Percentiles rank a stretch among this genome's conserved stretches.
These are phyloP conservation scores for Gastrophryne carolinensis DNA, from an alignment of 2,797 vertebrate species.

Conservation along the genomic window DNA sequence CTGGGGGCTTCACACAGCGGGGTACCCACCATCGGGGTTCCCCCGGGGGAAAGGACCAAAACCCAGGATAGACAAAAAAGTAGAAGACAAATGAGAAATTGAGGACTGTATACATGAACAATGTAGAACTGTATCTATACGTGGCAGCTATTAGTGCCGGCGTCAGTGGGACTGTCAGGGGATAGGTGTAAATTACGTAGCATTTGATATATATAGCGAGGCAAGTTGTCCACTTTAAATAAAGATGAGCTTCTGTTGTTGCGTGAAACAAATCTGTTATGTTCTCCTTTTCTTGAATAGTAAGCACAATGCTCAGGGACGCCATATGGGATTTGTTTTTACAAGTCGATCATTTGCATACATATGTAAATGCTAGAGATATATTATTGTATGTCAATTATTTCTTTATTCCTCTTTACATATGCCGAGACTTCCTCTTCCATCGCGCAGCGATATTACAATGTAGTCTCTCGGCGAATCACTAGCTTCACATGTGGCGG, in stretches of 20 bases:
- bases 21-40: too few relatives aligned
- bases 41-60: too few relatives aligned
- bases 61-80: too few relatives aligned
- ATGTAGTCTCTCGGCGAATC: neutral
- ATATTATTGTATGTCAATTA: constrained; percentile 49
- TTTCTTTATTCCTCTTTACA: constrained; percentile 33
- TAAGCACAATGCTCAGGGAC: constrained; percentile 44
- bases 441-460: neutral
- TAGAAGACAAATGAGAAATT: too few relatives aligned
- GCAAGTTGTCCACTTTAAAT: constrained; percentile 50
- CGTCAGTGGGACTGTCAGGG: constrained; percentile 10
- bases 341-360: constrained; percentile 47
- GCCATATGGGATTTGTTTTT: constrained; percentile 50
- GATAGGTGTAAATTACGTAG: constrained; percentile 39
- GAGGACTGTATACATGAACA: too few relatives aligned
- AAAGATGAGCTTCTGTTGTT: constrained; percentile 53
- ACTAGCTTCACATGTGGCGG: neutral
- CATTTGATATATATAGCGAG: constrained; percentile 45
- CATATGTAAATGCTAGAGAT: constrained; percentile 47
- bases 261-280: constrained; percentile 46
- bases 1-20: too few relatives aligned
- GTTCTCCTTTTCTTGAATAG: constrained; percentile 42
- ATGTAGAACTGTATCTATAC: constrained; percentile 1
- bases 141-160: constrained; percentile 13
- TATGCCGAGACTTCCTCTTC: constrained; percentile 12